A percentile compares a stretch with the other conserved stretches of the same genome.
phyloP scores from a whole-genome alignment of 2,797 vertebrate species.

The Chromis chromis region DNA sequence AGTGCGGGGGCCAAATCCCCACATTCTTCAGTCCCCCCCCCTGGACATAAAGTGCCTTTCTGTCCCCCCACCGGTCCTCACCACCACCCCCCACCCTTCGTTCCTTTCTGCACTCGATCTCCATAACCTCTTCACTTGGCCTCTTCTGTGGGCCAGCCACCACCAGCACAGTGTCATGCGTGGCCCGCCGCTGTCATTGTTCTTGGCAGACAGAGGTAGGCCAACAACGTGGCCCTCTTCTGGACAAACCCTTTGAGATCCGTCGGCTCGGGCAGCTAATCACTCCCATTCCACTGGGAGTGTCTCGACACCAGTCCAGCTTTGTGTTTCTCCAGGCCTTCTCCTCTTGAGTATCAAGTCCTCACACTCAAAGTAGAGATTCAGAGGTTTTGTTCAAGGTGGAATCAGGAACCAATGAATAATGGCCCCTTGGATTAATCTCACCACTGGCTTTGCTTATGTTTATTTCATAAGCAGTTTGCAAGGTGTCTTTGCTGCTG shows the following conservation, averaged over 20 bases:
- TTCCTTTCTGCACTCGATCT: slow-evolving; percentile 54
- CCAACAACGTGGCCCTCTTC: slow-evolving; percentile 52
- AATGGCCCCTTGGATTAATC: slow-evolving; percentile 34
- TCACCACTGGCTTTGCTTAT: slow-evolving; percentile 16
- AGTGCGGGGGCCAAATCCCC: slow-evolving; percentile 75
- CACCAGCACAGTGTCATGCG: slow-evolving; percentile 48
- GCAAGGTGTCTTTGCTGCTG: not conserved
- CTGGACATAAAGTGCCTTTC: slow-evolving; percentile 74
- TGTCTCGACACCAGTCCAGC: slow-evolving; percentile 43
- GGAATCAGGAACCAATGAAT: slow-evolving; percentile 49
- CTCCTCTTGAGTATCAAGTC: slow-evolving; percentile 30
- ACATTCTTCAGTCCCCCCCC: slow-evolving; percentile 77
- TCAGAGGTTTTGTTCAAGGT: slow-evolving; percentile 51
- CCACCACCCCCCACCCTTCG: slow-evolving; percentile 17
- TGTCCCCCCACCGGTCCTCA: slow-evolving; percentile 45
- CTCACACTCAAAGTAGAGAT: slow-evolving; percentile 37
- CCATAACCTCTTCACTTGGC: slow-evolving; percentile 58
- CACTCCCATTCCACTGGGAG: slow-evolving; percentile 47
- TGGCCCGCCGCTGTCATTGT: slow-evolving; percentile 66
- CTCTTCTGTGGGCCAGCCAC: slow-evolving; percentile 35
- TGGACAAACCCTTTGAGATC: slow-evolving; percentile 69
- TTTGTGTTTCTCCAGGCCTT: slow-evolving; percentile 50
- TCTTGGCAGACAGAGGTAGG: slow-evolving; percentile 59
- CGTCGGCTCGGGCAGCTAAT: slow-evolving; percentile 58
- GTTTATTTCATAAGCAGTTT: slow-evolving; percentile 46